Base-by-base conservation (phyloP, 2,888 invertebrate genomes). In the Lasioglossum pauxillum region DNA sequence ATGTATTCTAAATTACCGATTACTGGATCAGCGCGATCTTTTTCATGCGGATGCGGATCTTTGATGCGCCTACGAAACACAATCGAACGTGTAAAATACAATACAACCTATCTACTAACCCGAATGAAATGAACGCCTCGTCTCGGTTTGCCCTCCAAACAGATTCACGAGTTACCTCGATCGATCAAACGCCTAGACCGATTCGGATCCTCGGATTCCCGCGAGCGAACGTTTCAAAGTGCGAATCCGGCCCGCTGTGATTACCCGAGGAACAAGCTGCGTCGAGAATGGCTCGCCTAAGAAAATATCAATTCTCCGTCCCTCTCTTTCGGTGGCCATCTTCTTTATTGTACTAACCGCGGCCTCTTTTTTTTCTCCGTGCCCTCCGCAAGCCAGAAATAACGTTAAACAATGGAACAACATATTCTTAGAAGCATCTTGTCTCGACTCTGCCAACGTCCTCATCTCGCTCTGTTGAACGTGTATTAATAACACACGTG, bases 1-100 rank as follows among this genome's bases (percentile, higher is more conserved):
- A 53, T 53, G 85, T 85, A 85, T 85, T 84, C 85, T 76, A 85
- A 73, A 76, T 85, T 76, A 79, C 85, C 23, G 67, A 73, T 38
- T 71, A 38, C 35, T 69, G 69, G 35, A 67, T 31, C 53, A 53
- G 53, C 53, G 53, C 53, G 53, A 53, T 53, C 53, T 53, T 53
- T 53, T 53, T 53, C 53, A 53, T 53, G 53, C 53, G 53, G 53
- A 53, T 67, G 67, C 31, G 67, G 67, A 67, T 67, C 19, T 35
- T 14, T 19, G 31, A 35, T 10, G 67, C 67, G 67, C 1, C 67
- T 67, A 67, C 67, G 19, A 35, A 14, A 67, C 5, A 14, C 27
- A 67, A 67, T 23, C 16, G 35, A 31, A 67, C 67, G 67, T 35
- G 35, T 35, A 10, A 67, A 67, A 67, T 67, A 35, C 67, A 35